Base-by-base conservation (phyloP, 2,888 invertebrate genomes). In the Clusia tigrina region DNA sequence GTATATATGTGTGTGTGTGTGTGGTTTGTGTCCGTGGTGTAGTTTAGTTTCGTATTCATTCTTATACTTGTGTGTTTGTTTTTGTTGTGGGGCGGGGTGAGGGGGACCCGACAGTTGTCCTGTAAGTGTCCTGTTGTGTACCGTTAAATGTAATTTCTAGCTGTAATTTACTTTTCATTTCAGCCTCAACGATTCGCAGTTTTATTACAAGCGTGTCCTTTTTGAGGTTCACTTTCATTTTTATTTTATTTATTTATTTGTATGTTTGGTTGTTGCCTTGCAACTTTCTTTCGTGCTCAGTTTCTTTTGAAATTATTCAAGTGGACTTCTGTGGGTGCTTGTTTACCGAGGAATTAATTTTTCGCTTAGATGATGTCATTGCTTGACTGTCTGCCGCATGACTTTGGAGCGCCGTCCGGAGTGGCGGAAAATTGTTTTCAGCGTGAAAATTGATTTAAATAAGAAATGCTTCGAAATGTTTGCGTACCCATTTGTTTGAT, bases 311-410 rank as follows among this genome's bases (percentile, higher is more conserved):
- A 18, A 17, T 20, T 52, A 9, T 26, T 52, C 38, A 58, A 26
- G 62, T 53, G 24, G 42, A 20, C 23, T 9, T 2, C 17, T 18
- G 23, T 54, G 58, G 46, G 24, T 54, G 26, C 25, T 24, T 54
- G 20, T 37, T 54, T 54, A 20, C 20, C 22, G n/a, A 48, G 67
- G 70, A 74, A 75, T 70, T 76, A 76, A 74, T 74, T 77, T 67
- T 62, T 58, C 73, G 71, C 62, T 63, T 67, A 62, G 65, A 25
- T 71, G 74, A 74, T 77, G 74, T 72, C 67, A 67, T 74, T 42
- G 10, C 12, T n/a, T n/a, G n/a, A n/a, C n/a, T n/a, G n/a, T n/a
- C n/a, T n/a, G n/a, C n/a, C n/a, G n/a, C n/a, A n/a, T n/a, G n/a
- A n/a, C n/a, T n/a, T n/a, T n/a, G n/a, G n/a, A n/a, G n/a, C n/a